Percentiles rank a stretch among this genome's conserved stretches.
phyloP scores from a whole-genome alignment of 2,113 vertebrate genomes.

The Patagioenas fasciata region DNA sequence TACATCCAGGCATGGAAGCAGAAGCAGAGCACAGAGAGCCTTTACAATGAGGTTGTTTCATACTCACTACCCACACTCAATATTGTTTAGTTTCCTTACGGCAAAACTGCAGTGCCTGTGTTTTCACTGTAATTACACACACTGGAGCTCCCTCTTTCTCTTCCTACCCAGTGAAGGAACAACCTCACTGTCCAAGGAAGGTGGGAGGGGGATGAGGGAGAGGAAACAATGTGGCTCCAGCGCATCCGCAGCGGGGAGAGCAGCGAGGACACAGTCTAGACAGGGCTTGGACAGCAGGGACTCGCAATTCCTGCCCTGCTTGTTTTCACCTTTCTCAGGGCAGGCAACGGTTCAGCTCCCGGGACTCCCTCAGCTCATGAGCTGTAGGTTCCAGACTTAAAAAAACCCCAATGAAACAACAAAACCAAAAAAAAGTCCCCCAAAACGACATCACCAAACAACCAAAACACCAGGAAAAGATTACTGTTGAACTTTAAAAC shows the following conservation, averaged over 20 bases:
- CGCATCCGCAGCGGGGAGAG: conserved; percentile 28
- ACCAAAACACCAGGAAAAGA: background rate
- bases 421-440: background rate
- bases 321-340: conserved; percentile 33
- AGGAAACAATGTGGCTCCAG: conserved; percentile 49
- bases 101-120: background rate
- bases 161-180: background rate
- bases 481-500: background rate
- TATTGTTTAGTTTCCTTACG: background rate
- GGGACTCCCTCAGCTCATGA: background rate
- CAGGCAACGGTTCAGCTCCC: background rate
- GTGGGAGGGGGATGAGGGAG: conserved; percentile 20
- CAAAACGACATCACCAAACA: too few species aligned
- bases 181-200: conserved; percentile 29
- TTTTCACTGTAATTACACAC: background rate
- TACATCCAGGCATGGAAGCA: background rate
- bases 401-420: background rate
- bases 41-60: background rate
- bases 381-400: background rate
- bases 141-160: background rate
- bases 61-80: background rate
- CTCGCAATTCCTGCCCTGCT: conserved; percentile 9
- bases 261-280: conserved; percentile 55
- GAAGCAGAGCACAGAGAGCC: background rate
- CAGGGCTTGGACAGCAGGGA: conserved; percentile 25